Percentiles rank a stretch among this genome's conserved stretches.
Conservation (phyloP, 2,797 vertebrate genomes). For the Myiotriccus ornatus region DNA sequence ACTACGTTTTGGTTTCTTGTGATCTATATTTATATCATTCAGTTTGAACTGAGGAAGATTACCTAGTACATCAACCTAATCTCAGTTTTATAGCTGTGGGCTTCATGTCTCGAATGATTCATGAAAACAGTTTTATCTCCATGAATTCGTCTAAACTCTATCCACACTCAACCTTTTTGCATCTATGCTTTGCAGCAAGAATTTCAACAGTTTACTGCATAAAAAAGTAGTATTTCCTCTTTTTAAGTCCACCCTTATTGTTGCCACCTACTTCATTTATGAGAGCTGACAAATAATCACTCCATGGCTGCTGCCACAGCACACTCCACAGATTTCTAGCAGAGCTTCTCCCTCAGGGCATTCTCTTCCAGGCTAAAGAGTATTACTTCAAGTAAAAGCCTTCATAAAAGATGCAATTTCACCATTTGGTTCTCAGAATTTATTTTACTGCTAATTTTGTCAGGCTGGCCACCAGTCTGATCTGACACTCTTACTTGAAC, state of each 20-base stretch:
- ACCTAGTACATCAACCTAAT: background rate
- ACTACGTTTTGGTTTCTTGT: background rate
- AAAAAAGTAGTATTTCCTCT: background rate
- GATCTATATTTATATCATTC: background rate
- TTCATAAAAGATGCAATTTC: too few species aligned
- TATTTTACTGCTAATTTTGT: background rate
- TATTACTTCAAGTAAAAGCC: background rate
- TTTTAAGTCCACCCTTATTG: background rate
- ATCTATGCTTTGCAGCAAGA: background rate
- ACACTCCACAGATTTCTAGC: background rate
- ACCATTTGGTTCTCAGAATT: conserved; percentile 12
- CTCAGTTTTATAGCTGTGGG: background rate
- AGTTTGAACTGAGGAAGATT: background rate
- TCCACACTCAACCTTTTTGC: background rate
- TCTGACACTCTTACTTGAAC: background rate
- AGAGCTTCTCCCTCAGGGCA: background rate
- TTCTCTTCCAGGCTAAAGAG: background rate
- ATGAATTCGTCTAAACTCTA: background rate
- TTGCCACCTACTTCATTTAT: background rate
- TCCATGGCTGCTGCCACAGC: background rate
- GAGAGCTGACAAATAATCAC: background rate
- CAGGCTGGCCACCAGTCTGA: background rate
- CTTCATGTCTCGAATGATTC: background rate
- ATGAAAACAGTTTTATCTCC: background rate
- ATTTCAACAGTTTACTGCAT: background rate